Evolutionary conservation across 2,797 vertebrate species (phyloP), one percentile per base, ranked within the genome.

Genomic region (Arctocebus calabarensis): DNA sequence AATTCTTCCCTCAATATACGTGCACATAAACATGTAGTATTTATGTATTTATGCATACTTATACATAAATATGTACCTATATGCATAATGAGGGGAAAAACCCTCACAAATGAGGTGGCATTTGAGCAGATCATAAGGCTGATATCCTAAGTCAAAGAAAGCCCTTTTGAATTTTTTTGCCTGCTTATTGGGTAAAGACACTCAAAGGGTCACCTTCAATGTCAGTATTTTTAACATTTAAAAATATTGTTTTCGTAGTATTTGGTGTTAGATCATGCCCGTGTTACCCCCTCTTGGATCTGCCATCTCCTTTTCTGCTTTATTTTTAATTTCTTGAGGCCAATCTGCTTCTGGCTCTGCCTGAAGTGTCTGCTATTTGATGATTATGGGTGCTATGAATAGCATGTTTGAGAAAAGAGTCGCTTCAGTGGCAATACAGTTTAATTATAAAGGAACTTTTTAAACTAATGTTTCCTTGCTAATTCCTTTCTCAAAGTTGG

Each of bases 381-480:
- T 94, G 86, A 61, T 95, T 96, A 92, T 90, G 93, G 94, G 92
- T 55, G 52, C 93, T 75, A 43, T 61, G 93, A 95, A 96, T 29
- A 92, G 94, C 52, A 68, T 77, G 89, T 88, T 96, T 83, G 79
- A 88, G 84, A 74, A 62, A 91, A 90, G 89, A 94, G 79, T 32
- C 66, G 52, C 83, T 95, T 94, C 86, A 71, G 96, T 95, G 95
- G 82, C 91, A 94, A 91, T 59, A 77, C 62, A 88, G 64, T 97
- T 96, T 97, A 97, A 97, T 97, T 97, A 95, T 92, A 93, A 88
- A 90, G 93, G 78, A 96, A 95, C 91, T 97, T 97, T 97, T 92
- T 29, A 95, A 96, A 97, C 90, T 87, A 96, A 93, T 95, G 97
- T 40, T 88, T 97, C 34, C 68, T 95, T 90, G 91, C 81, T 97